Percentiles rank a stretch among this genome's conserved stretches.
Evolutionary conservation across 2,888 invertebrate species (phyloP).

Genomic region (Lasioglossum figueresi): DNA sequence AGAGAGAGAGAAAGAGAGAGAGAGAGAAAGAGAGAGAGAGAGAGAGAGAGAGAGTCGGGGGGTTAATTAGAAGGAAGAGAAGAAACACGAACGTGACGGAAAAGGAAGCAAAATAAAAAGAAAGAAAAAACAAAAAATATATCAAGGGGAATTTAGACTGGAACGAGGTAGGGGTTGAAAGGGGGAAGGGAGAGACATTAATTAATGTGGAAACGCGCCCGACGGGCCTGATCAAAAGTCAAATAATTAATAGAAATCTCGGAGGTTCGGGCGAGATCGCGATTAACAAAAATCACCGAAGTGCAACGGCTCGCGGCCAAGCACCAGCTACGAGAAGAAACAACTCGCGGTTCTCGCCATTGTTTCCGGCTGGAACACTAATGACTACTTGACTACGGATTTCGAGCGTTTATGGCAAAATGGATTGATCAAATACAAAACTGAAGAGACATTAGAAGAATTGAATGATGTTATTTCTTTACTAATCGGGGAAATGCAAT

Average conservation of each 20-base stretch:
- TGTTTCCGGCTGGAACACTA: conserved; percentile 19
- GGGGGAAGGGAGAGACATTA: conserved; percentile 54
- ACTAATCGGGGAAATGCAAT: too few species aligned
- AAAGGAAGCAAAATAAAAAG: conserved; percentile 2
- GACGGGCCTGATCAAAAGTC: conserved; percentile 63
- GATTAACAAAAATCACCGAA: conserved; percentile 49
- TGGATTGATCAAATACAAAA: background rate
- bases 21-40: conserved; percentile 21
- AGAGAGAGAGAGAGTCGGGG: conserved; percentile 22
- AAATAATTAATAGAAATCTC: conserved; percentile 59
- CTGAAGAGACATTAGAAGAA: background rate
- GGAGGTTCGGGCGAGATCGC: conserved; percentile 37
- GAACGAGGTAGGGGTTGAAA: background rate
- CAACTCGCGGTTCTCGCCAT: conserved; percentile 8
- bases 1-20: conserved; percentile 15
- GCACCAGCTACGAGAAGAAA: background rate
- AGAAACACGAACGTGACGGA: conserved; percentile 29
- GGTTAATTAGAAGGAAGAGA: conserved; percentile 53
- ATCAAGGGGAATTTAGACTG: conserved; percentile 34
- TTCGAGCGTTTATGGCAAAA: background rate
- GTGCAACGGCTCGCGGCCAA: background rate
- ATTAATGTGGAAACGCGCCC: conserved; percentile 62
- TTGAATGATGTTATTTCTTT: background rate
- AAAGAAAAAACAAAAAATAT: conserved; percentile 25
- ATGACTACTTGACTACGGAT: conserved; percentile 14